phyloP scores from a whole-genome alignment of 2,888 invertebrate species.

The Rhingia rostrata region DNA sequence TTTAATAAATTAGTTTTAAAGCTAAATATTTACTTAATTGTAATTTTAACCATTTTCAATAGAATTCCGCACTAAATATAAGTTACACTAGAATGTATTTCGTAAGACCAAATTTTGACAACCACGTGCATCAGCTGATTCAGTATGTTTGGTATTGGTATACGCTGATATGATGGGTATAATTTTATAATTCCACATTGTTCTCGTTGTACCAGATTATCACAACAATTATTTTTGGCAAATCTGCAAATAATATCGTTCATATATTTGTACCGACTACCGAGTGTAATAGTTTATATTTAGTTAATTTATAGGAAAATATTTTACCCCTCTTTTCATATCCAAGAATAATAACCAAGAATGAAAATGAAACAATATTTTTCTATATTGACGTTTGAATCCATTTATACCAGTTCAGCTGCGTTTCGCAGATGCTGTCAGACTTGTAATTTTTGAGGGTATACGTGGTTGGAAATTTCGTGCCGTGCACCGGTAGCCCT shows the following conservation, averaged over 20 bases:
- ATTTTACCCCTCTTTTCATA: neutral
- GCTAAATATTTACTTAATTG: neutral
- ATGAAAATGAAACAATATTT: neutral
- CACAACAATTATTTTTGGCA: too few relatives aligned
- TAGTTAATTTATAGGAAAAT: too few relatives aligned
- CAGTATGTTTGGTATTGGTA: too few relatives aligned
- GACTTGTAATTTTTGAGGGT: conserved; percentile 17
- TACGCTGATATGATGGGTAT: neutral
- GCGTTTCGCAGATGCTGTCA: conserved; percentile 33
- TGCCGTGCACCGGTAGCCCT: conserved; percentile 44
- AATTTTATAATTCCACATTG: conserved; percentile 19
- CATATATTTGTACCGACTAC: too few relatives aligned
- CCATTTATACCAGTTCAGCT: conserved; percentile 6
- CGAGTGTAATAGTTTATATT: too few relatives aligned
- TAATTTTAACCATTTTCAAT: conserved; percentile 16
- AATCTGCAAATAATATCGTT: too few relatives aligned
- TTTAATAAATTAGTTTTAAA: too few relatives aligned
- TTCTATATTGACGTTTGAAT: conserved; percentile 29
- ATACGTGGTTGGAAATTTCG: conserved; percentile 58
- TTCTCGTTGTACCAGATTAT: neutral
- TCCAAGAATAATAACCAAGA: neutral
- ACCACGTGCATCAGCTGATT: conserved; percentile 36
- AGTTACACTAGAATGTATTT: conserved; percentile 7
- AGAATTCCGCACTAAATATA: neutral
- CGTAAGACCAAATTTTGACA: conserved; percentile 41